Evolutionary conservation across 2,888 invertebrate genomes (phyloP), one percentile per base, ranked within the genome.

Genomic region (Aproaerema taeniolella): DNA sequence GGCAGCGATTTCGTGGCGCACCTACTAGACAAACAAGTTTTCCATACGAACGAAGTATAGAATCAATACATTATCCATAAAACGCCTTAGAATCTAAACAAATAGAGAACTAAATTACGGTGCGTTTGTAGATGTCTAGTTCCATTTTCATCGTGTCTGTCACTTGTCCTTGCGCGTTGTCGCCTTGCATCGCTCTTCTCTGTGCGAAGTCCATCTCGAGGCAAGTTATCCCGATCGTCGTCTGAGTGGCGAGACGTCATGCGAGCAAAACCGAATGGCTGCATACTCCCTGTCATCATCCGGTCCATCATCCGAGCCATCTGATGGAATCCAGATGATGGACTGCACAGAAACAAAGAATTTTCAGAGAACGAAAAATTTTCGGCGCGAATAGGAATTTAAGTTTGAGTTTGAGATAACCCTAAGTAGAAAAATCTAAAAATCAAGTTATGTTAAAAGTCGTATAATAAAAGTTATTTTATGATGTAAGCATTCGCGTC

Each of bases 271-370:
- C 90, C 88, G 58, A 90, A 91, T 15, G 92, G 91, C 48, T 91
- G 89, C 50, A 91, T 82, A 41, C 90, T 89, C 54, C 92, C 91
- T 41, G 89, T 73, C 69, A 92, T 90, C 65, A 92, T 83, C 1
- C 91, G 89, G 61, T 92, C 92, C 92, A 92, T 92, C 91, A 92
- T 91, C 36, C 91, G 82, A 35, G 92, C 91, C 89, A 92, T 90
- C 55, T 91, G 91, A 55, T 91, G 91, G 47, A 91, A 88, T 30
- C 89, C 83, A 38, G 89, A 80, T 32, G 89, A 82, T 34, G 90
- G 88, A 57, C 91, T 90, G 71, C 0, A 53, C 42, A 41, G 36
- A 31, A 42, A 39, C 31, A 9, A 36, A 31, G 32, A 26, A 16
- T 8, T n/a, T n/a, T n/a, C n/a, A n/a, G n/a, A n/a, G n/a, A n/a